Percentiles rank a stretch among this genome's conserved stretches.
phyloP scores from a whole-genome alignment of 92 coral and sea anemone genomes.

The Zoanthus gigantus region DNA sequence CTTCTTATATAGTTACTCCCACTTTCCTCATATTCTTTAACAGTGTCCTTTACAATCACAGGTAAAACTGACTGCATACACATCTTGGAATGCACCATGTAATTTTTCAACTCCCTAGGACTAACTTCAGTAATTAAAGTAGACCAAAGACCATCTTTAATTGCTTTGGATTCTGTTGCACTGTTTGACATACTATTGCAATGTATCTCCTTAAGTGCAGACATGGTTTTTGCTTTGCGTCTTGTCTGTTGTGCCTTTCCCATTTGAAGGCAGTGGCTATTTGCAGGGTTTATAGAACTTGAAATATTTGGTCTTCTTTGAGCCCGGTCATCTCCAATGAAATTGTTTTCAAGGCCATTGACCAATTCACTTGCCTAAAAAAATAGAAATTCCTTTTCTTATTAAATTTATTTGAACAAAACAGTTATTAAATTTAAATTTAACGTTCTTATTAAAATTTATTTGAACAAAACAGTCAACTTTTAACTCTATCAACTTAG shows the following conservation, averaged over 20 bases:
- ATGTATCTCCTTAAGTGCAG: conserved; percentile 49
- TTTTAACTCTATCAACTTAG: background rate
- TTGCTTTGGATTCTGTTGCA: conserved; percentile 35
- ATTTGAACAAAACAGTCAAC: conserved; percentile 7
- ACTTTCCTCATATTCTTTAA: conserved; percentile 66
- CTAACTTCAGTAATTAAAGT: conserved; percentile 61
- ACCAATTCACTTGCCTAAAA: conserved; percentile 42
- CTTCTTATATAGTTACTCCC: conserved; percentile 72
- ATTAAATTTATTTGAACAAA: conserved; percentile 2
- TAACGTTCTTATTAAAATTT: background rate
- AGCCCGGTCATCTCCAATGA: conserved; percentile 37
- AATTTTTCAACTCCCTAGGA: conserved; percentile 57
- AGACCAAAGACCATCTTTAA: conserved; percentile 73
- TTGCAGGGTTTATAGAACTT: conserved; percentile 47
- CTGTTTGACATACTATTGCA: conserved; percentile 50
- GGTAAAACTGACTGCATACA: conserved; percentile 67
- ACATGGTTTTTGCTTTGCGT: conserved; percentile 52
- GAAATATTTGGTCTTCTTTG: conserved; percentile 55
- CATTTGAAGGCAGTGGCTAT: conserved; percentile 54
- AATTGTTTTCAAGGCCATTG: conserved; percentile 45
- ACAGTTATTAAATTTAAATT: conserved; percentile 6
- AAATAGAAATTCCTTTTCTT: conserved; percentile 32
- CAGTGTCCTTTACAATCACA: conserved; percentile 53
- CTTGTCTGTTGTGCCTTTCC: conserved; percentile 55
- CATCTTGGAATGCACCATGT: conserved; percentile 54